A percentile compares a stretch with the other conserved stretches of the same genome.
These are phyloP conservation scores for Calephelis virginiensis DNA, from an alignment of 1,140 invertebrate genomes.

Conservation along the genomic window DNA sequence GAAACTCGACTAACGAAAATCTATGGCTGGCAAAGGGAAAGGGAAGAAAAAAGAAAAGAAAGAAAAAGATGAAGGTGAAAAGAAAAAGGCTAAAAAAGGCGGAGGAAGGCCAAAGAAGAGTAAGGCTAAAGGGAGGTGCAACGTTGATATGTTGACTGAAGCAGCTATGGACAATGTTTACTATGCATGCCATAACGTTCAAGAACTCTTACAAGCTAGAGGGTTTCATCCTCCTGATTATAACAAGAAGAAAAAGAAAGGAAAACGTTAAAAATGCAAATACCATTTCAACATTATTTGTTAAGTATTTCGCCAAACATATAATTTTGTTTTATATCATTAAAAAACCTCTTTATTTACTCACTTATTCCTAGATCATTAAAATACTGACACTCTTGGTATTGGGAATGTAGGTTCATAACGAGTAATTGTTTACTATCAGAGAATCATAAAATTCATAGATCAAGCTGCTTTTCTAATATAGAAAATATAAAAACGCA, in stretches of 20 bases:
- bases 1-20: too few relatives aligned
- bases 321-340: too few relatives aligned
- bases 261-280: conserved; percentile 60
- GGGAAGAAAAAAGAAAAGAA: conserved; percentile 62
- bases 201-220: conserved; percentile 86
- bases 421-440: too few relatives aligned
- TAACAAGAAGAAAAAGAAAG: conserved; percentile 90
- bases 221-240: conserved; percentile 91
- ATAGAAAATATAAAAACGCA: too few relatives aligned
- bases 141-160: conserved; percentile 90
- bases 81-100: conserved; percentile 63
- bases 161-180: conserved; percentile 94
- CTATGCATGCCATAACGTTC: conserved; percentile 92
- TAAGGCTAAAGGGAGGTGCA: conserved; percentile 80
- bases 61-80: conserved; percentile 57
- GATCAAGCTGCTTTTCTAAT: too few relatives aligned
- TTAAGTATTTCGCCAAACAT: too few relatives aligned
- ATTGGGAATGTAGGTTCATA: too few relatives aligned
- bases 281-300: too few relatives aligned
- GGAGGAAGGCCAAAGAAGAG: conserved; percentile 79
- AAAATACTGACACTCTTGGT: too few relatives aligned
- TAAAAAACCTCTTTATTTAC: too few relatives aligned
- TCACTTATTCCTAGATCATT: too few relatives aligned
- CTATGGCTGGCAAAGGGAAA: conserved; percentile 61
- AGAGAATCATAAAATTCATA: too few relatives aligned